These are phyloP conservation scores for Xiphorhynchus elegans DNA, from an alignment of 2,113 vertebrate genomes.

Conservation along the genomic window DNA sequence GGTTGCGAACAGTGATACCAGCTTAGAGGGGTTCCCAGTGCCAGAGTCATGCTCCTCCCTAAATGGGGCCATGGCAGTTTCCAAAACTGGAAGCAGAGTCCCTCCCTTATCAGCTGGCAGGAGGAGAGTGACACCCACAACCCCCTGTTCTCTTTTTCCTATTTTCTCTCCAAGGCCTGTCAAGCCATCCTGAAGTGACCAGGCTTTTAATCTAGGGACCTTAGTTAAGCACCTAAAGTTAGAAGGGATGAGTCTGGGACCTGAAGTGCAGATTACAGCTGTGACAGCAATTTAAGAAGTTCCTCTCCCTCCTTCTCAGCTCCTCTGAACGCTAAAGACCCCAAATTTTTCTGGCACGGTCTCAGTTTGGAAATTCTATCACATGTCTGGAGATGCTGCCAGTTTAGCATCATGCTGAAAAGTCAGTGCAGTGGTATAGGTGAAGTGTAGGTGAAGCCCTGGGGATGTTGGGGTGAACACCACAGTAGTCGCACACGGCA, in stretches of 20 bases:
- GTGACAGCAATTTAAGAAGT: background rate
- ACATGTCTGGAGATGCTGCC: rapidly evolving
- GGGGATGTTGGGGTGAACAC: background rate
- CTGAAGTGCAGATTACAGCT: background rate
- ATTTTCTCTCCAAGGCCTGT: background rate
- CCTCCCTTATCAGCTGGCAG: background rate
- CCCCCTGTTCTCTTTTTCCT: rapidly evolving
- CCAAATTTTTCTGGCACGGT: background rate
- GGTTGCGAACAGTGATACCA: background rate
- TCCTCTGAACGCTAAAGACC: background rate
- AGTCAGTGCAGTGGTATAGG: background rate
- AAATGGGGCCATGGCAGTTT: background rate
- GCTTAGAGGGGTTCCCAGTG: background rate
- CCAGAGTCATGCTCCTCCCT: background rate
- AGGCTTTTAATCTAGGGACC: background rate
- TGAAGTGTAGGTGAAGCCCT: background rate
- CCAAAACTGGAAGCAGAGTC: background rate
- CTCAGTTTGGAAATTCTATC: background rate
- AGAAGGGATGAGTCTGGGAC: background rate
- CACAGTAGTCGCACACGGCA: background rate
- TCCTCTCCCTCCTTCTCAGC: background rate
- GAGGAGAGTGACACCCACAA: rapidly evolving
- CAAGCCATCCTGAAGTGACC: background rate
- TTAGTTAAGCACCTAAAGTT: background rate
- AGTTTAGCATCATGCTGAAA: background rate